Percentiles rank a stretch among this genome's conserved stretches.
phyloP scores from a whole-genome alignment of 2,113 vertebrate genomes.

The Erinaceus europaeus region DNA sequence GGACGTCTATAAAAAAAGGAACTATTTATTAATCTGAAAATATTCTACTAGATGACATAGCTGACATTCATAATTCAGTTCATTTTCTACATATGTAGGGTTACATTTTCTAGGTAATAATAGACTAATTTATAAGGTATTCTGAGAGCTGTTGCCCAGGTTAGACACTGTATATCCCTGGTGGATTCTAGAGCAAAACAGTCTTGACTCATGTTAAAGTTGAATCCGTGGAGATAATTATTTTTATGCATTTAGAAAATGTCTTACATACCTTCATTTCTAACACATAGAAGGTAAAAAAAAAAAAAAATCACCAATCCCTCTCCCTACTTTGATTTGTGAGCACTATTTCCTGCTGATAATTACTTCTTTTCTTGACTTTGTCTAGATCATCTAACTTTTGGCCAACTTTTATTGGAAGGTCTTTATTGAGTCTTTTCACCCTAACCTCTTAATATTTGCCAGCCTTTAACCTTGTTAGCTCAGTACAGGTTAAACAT shows the following conservation, averaged over 20 bases:
- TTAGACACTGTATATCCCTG: not conserved
- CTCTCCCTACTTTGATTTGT: not conserved
- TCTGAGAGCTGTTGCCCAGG: not conserved
- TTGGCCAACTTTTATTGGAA: conserved; percentile 29
- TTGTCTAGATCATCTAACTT: conserved; percentile 52
- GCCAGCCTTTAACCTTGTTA: conserved; percentile 64
- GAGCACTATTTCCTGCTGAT: conserved; percentile 12
- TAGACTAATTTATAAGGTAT: not conserved
- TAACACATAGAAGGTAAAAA: not conserved
- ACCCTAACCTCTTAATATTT: conserved; percentile 62
- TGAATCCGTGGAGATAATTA: not conserved
- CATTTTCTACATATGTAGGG: not conserved
- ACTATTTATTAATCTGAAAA: not conserved
- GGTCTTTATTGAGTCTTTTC: conserved; percentile 51
- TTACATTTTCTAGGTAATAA: not conserved
- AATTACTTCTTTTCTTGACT: conserved; percentile 28
- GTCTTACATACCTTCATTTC: not conserved
- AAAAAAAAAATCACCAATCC: not conserved
- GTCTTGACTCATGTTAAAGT: not conserved
- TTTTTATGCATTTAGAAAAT: not conserved
- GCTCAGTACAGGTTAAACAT: not conserved
- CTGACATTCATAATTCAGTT: not conserved
- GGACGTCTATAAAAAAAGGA: no score
- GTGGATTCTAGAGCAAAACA: not conserved
- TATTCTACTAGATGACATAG: not conserved